Evolutionary conservation across 2,113 vertebrate species (phyloP).

Genomic region (Noturus placidus): DNA sequence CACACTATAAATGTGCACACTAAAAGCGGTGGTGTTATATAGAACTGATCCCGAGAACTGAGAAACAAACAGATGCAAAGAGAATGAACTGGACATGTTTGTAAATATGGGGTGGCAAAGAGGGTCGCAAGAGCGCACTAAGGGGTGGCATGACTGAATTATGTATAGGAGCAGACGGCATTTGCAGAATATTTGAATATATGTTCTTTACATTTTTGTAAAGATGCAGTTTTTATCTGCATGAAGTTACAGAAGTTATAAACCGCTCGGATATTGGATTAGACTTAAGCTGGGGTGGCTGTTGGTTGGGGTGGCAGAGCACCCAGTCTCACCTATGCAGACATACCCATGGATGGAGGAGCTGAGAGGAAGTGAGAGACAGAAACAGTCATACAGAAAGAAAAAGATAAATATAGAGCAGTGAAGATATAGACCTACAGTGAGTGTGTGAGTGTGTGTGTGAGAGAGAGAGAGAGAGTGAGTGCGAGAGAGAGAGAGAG

Average conservation of each 20-base stretch:
- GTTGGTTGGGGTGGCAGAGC: neutral
- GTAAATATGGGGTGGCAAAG: neutral
- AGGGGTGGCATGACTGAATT: neutral
- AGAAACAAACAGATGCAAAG: neutral
- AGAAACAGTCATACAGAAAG: constrained; percentile 14
- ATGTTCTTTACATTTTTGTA: neutral
- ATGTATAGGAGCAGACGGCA: neutral
- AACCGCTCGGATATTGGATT: neutral
- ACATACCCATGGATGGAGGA: neutral
- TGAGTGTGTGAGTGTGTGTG: constrained; percentile 5
- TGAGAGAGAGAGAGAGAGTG: neutral
- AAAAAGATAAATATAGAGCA: constrained; percentile 16
- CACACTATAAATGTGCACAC: neutral
- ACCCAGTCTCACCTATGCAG: neutral
- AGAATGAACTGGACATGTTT: neutral
- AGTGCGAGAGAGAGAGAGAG: constrained; percentile 2
- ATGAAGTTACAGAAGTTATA: neutral
- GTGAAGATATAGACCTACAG: neutral
- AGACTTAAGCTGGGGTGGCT: neutral
- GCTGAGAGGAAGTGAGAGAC: constrained; percentile 21
- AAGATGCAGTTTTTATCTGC: neutral
- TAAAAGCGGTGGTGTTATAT: neutral
- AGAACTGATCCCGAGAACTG: neutral
- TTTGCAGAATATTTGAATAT: neutral
- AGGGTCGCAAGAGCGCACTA: too few relatives aligned